A percentile compares a stretch with the other conserved stretches of the same genome.
Evolutionary conservation across 2,113 vertebrate genomes (phyloP).

Genomic region (Pipra filicauda): DNA sequence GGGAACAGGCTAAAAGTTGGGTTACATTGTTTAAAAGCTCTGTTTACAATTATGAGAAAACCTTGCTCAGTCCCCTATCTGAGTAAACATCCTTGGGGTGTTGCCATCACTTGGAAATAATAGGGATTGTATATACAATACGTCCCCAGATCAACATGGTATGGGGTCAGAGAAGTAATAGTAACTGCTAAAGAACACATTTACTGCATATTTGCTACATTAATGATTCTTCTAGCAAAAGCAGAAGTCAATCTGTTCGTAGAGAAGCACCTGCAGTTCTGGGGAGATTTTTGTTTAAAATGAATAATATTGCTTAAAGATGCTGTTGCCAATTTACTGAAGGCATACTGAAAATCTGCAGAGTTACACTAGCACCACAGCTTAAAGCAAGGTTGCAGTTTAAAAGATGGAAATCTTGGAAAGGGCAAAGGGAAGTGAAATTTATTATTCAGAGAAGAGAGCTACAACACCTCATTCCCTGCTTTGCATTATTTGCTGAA

Average conservation of each 20-base stretch:
- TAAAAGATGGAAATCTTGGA: neutral
- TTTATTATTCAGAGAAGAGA: neutral
- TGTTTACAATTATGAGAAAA: slow-evolving; percentile 60
- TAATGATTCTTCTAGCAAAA: neutral
- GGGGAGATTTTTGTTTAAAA: neutral
- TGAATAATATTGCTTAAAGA: neutral
- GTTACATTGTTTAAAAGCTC: slow-evolving; percentile 37
- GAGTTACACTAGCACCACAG: neutral
- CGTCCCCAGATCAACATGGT: neutral
- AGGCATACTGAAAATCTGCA: neutral
- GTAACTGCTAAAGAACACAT: neutral
- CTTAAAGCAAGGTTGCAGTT: neutral
- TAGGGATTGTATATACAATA: slow-evolving; percentile 7
- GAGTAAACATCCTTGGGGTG: slow-evolving; percentile 46
- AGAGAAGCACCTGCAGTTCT: neutral
- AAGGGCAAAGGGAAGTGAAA: neutral
- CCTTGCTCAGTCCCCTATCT: neutral
- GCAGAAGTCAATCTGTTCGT: neutral
- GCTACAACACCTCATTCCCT: neutral
- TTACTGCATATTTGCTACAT: neutral
- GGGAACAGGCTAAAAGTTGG: neutral
- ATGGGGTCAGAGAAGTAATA: neutral
- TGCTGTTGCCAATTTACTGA: neutral
- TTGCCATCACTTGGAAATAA: slow-evolving; percentile 35
- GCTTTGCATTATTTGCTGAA: neutral